Conservation (phyloP, 2,888 invertebrate species). For the Phalangium opilio region DNA sequence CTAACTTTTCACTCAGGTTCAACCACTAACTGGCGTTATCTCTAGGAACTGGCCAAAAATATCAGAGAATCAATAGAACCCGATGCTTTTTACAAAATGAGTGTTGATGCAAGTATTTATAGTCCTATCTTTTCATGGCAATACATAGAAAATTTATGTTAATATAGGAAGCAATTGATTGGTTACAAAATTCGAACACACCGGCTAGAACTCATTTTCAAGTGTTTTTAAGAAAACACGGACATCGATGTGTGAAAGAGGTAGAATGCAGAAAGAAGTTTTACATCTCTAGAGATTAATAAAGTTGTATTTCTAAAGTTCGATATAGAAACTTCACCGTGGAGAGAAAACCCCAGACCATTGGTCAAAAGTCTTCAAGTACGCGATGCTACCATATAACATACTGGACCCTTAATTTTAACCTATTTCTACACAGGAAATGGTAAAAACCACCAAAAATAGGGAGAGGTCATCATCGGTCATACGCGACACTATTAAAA, state of each 20-base stretch:
- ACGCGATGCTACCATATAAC: neutral
- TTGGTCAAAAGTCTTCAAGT: neutral
- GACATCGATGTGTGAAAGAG: slow-evolving; percentile 45
- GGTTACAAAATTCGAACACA: slow-evolving; percentile 42
- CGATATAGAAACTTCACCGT: neutral
- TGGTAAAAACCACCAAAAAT: too few species aligned
- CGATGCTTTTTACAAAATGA: neutral
- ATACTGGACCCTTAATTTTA: too few species aligned
- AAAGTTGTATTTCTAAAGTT: too few species aligned
- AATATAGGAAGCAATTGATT: slow-evolving; percentile 36
- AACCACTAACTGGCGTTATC: too few species aligned
- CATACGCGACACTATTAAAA: too few species aligned
- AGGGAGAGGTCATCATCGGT: too few species aligned
- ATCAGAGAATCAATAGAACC: neutral
- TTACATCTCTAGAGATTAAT: too few species aligned
- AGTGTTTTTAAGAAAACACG: slow-evolving; percentile 49
- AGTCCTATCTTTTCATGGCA: too few species aligned
- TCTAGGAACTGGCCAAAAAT: neutral
- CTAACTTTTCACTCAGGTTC: too few species aligned
- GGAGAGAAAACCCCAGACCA: neutral
- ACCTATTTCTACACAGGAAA: too few species aligned
- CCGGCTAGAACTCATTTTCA: slow-evolving; percentile 37
- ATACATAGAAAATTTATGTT: too few species aligned
- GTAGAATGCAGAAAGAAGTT: slow-evolving; percentile 25
- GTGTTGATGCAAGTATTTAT: too few species aligned